A percentile compares a stretch with the other conserved stretches of the same genome.
phyloP scores from a whole-genome alignment of 2,797 vertebrate genomes.

The Gastrophryne carolinensis region DNA sequence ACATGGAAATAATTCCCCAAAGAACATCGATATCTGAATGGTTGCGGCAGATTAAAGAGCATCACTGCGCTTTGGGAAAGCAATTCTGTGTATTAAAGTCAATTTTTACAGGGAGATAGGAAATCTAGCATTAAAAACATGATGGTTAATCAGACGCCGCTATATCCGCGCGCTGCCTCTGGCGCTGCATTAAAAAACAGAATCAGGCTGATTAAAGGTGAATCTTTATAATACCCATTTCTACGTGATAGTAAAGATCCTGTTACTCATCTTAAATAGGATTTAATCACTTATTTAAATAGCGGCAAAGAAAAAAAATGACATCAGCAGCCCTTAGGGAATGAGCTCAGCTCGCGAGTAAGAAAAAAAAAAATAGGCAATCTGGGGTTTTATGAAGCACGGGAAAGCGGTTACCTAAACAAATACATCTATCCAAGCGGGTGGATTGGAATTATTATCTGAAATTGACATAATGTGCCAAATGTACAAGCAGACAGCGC shows the following conservation, averaged over 20 bases:
- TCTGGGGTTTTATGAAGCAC: slow-evolving; percentile 39
- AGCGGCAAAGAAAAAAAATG: slow-evolving; percentile 15
- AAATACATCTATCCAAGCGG: slow-evolving; percentile 25
- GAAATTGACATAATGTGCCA: slow-evolving; percentile 16
- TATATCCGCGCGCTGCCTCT: slow-evolving; percentile 7
- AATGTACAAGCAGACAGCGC: not conserved
- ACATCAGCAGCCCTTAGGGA: slow-evolving; percentile 38
- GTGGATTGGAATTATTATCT: not conserved
- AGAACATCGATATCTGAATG: not conserved
- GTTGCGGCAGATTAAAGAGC: not conserved
- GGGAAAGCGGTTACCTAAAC: slow-evolving; percentile 16
- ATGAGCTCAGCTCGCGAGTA: slow-evolving; percentile 28
- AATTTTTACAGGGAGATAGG: slow-evolving; percentile 43
- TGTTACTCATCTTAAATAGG: slow-evolving; percentile 44
- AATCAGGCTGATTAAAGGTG: slow-evolving; percentile 48
- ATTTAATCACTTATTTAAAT: slow-evolving; percentile 52
- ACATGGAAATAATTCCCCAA: no score
- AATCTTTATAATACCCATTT: slow-evolving; percentile 48
- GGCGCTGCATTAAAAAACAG: slow-evolving; percentile 42
- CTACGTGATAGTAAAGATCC: slow-evolving; percentile 37
- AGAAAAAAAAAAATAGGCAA: slow-evolving; percentile 25
- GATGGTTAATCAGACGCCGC: slow-evolving; percentile 35
- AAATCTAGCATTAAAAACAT: slow-evolving; percentile 29
- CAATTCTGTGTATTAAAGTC: slow-evolving; percentile 20
- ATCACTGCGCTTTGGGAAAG: not conserved